A percentile compares a stretch with the other conserved stretches of the same genome.
These are phyloP conservation scores for Troglohyphantes excavatus DNA, from an alignment of 2,888 invertebrate genomes.

Conservation along the genomic window DNA sequence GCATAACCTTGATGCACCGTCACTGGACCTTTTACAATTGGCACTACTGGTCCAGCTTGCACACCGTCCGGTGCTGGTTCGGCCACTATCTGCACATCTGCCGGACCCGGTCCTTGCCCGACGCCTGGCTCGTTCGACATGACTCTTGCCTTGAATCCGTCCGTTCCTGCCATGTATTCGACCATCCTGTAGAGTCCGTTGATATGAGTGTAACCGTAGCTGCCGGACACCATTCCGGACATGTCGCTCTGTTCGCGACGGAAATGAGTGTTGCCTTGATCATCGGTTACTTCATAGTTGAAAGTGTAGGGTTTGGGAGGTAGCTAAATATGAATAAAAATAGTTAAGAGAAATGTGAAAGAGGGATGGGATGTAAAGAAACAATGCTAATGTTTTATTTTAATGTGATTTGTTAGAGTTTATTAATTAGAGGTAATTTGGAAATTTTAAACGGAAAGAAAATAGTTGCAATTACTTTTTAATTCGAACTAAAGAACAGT, in stretches of 20 bases:
- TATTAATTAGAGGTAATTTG: too few relatives aligned
- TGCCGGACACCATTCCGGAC: constrained; percentile 28
- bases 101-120: constrained; percentile 17
- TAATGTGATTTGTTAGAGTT: too few relatives aligned
- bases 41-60: neutral
- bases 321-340: constrained; percentile 13
- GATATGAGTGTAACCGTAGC: constrained; percentile 57
- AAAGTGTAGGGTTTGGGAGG: constrained; percentile 63
- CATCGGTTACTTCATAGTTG: constrained; percentile 55
- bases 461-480: too few relatives aligned
- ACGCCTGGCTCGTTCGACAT: constrained; percentile 66
- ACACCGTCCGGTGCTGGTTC: constrained; percentile 29
- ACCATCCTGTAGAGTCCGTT: constrained; percentile 62
- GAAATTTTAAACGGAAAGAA: neutral
- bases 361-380: too few relatives aligned
- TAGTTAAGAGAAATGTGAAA: neutral
- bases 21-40: neutral
- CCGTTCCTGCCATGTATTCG: constrained; percentile 39
- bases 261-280: constrained; percentile 46
- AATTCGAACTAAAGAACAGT: too few relatives aligned
- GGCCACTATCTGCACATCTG: constrained; percentile 23
- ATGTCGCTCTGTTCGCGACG: constrained; percentile 31
- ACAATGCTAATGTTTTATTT: too few relatives aligned
- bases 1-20: neutral
- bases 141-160: constrained; percentile 63